Base-by-base conservation (phyloP, 2,888 invertebrate species). In the Allolobophora icterica region DNA sequence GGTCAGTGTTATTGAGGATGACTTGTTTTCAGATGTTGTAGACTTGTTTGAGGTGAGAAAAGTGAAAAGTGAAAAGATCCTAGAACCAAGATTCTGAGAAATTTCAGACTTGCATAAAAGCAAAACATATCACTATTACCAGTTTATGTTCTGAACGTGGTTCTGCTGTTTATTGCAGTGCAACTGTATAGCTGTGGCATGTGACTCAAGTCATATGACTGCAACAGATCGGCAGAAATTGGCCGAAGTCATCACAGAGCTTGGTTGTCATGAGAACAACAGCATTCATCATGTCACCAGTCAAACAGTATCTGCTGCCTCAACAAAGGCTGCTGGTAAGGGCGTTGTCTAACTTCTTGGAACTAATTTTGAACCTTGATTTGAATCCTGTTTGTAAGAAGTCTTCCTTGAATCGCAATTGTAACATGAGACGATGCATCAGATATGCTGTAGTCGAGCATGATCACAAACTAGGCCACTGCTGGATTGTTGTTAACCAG, bases 221-320 rank as follows among this genome's bases (percentile, higher is more conserved):
- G 93, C 93, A 30, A 92, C 93, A 5, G 94, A 94, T 58, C 93
- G 94, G 35, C 94, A 95, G 92, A 92, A 94, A 13, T 92, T 95
- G 91, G 94, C 94, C 24, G 94, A 95, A 91, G 91, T 93, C 89
- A 94, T 95, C 83, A 94, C 94, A 15, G 93, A 94, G 83, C 94
- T 94, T 91, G 94, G 94, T 58, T 95, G 95, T 95, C 92, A 94
- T 24, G 95, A 95, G 91, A 94, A 95, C 89, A 92, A 92, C 6
- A 92, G 93, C 89, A 92, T 95, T 11, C 94, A 94, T 93, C 95
- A 95, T 91, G 93, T 94, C 71, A 94, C 94, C 90, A 94, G 94
- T 91, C 94, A 94, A 90, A 94, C 94, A 92, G 35, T 90, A 15
- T 8, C 35, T n/a, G 52, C 89, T 24, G 58, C 94, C 94, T 24